A percentile compares a stretch with the other conserved stretches of the same genome.
phyloP scores from a whole-genome alignment of 2,113 vertebrate species.

The Spizaetus ornatus region DNA sequence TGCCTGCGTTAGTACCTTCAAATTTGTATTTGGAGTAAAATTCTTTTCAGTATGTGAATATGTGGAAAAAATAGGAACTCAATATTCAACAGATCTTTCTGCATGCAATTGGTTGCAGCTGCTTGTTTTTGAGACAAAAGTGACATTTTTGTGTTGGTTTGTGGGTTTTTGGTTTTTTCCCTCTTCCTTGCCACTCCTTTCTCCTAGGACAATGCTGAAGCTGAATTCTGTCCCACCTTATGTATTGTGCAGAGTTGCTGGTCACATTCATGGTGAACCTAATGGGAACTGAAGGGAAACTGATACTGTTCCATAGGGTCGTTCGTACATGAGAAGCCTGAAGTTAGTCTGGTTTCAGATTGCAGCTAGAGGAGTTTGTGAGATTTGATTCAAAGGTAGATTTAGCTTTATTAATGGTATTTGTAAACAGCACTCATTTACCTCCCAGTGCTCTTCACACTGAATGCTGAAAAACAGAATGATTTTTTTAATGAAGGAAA shows the following conservation, averaged over 20 bases:
- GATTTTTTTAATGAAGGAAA: neutral
- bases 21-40: neutral
- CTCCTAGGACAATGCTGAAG: neutral
- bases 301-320: rapidly evolving
- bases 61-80: neutral
- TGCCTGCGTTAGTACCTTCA: neutral
- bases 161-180: rapidly evolving
- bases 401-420: neutral
- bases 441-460: rapidly evolving
- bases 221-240: neutral
- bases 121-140: neutral
- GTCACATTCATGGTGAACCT: rapidly evolving
- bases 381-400: neutral
- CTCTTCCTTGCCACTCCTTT: neutral
- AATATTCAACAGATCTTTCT: neutral
- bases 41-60: neutral
- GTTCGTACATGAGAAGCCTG: rapidly evolving
- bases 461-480: neutral
- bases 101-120: neutral
- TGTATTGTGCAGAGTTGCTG: neutral
- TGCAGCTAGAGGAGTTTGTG: neutral
- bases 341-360: neutral
- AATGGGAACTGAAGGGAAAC: neutral
- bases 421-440: neutral
- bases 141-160: neutral